Evolutionary conservation across 2,888 invertebrate species (phyloP).

Genomic region (Tinea pellionella): DNA sequence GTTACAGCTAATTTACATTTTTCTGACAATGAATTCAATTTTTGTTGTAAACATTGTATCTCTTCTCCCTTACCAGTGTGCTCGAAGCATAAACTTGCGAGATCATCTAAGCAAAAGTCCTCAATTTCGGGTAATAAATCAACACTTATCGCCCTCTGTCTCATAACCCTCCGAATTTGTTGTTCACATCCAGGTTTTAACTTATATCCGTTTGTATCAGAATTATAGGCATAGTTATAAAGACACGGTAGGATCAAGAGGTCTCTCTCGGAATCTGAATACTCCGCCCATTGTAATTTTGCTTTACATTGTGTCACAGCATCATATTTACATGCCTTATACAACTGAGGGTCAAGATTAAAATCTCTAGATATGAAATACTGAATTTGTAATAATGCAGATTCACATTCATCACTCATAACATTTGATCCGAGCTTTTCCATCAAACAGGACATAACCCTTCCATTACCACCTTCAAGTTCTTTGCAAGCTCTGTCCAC

Average conservation of each 20-base stretch:
- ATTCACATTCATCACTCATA: conserved; percentile 92
- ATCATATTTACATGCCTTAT: conserved; percentile 88
- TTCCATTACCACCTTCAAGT: conserved; percentile 78
- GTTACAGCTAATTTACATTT: conserved; percentile 82
- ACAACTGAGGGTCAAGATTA: conserved; percentile 89
- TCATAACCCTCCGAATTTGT: conserved; percentile 92
- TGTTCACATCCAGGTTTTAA: conserved; percentile 73
- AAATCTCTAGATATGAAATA: conserved; percentile 97
- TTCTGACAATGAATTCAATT: conserved; percentile 75
- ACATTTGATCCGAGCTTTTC: conserved; percentile 85
- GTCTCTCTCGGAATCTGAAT: conserved; percentile 78
- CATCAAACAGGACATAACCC: conserved; percentile 94
- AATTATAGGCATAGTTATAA: conserved; percentile 77
- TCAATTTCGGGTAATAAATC: conserved; percentile 96
- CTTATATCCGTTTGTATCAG: conserved; percentile 50
- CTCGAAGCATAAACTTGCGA: conserved; percentile 85
- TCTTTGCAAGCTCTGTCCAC: conserved; percentile 83
- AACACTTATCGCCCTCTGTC: conserved; percentile 91
- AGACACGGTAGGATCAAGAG: conserved; percentile 91
- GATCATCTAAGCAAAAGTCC: conserved; percentile 86
- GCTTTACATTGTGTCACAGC: conserved; percentile 86
- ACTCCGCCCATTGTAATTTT: conserved; percentile 79
- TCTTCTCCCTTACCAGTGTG: conserved; percentile 91
- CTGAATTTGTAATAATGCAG: conserved; percentile 93
- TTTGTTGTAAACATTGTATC: conserved; percentile 91